A percentile compares a stretch with the other conserved stretches of the same genome.
Conservation (phyloP, 1,140 invertebrate genomes). For the Cherax destructor region DNA sequence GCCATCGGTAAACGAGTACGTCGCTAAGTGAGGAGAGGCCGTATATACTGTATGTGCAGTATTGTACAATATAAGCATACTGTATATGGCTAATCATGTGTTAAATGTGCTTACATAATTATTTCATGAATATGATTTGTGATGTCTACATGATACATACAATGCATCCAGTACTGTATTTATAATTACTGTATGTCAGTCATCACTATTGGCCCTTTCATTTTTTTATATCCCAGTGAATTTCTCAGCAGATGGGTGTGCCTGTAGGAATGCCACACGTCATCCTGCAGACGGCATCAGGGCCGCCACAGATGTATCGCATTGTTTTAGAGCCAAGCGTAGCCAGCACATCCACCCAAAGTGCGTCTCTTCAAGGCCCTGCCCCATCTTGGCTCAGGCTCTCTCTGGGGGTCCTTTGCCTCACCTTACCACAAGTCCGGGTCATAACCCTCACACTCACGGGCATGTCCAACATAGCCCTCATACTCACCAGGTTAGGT, state of each 20-base stretch:
- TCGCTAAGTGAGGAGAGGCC: too few relatives aligned
- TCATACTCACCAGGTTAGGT: not conserved
- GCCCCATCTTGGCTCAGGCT: constrained; percentile 53
- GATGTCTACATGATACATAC: too few relatives aligned
- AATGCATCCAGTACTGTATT: too few relatives aligned
- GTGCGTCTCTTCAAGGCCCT: constrained; percentile 13
- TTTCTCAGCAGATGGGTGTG: constrained; percentile 53
- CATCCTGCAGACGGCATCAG: constrained; percentile 56
- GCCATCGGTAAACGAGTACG: too few relatives aligned
- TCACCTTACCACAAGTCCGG: constrained; percentile 7
- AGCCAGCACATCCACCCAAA: constrained; percentile 10
- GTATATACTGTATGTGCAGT: too few relatives aligned
- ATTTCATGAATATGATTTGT: too few relatives aligned
- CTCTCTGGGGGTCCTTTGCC: constrained; percentile 35
- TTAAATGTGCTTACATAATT: too few relatives aligned
- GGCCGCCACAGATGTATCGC: constrained; percentile 63
- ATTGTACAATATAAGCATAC: too few relatives aligned
- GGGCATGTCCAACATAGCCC: not conserved
- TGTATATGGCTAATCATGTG: too few relatives aligned
- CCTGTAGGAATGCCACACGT: constrained; percentile 69
- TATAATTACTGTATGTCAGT: too few relatives aligned
- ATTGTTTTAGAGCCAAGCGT: constrained; percentile 66
- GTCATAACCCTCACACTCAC: not conserved
- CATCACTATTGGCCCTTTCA: too few relatives aligned
- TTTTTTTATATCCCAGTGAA: not conserved